Conservation (phyloP, 2,888 invertebrate species). For the Pantelozetes paolii region DNA sequence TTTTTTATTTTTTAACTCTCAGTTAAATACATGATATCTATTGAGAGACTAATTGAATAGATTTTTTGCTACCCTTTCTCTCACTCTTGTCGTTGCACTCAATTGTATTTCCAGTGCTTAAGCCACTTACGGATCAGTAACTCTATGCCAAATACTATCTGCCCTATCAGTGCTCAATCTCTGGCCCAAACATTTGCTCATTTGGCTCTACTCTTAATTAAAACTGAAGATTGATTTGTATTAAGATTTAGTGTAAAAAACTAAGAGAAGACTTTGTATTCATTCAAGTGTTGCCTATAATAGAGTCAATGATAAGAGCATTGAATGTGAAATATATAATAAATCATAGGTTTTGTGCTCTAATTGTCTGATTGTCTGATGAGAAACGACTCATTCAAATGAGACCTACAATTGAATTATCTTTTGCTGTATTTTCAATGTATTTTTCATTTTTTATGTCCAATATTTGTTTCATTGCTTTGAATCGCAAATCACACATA, state of each 20-base stretch:
- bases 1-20: not conserved
- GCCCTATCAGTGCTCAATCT: slow-evolving; percentile 2
- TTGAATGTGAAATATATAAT: not conserved
- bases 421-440: not conserved
- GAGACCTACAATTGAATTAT: slow-evolving; percentile 1
- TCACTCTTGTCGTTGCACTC: not conserved
- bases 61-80: not conserved
- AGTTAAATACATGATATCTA: not conserved
- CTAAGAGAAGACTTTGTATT: not conserved
- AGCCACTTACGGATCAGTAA: not conserved
- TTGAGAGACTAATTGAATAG: not conserved
- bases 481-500: too few relatives aligned
- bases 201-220: slow-evolving; percentile 30
- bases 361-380: slow-evolving; percentile 19
- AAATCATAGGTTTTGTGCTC: slow-evolving; percentile 20
- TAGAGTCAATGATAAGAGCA: too few relatives aligned
- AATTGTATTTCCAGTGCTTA: not conserved
- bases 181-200: not conserved
- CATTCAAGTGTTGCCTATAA: not conserved
- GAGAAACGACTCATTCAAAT: not conserved
- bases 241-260: not conserved
- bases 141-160: not conserved
- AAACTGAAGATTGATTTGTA: slow-evolving; percentile 30
- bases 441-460: not conserved
- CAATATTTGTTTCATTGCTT: slow-evolving; percentile 3